Conservation (phyloP, 2,113 vertebrate genomes). For the Rhynchopsitta pachyrhyncha region DNA sequence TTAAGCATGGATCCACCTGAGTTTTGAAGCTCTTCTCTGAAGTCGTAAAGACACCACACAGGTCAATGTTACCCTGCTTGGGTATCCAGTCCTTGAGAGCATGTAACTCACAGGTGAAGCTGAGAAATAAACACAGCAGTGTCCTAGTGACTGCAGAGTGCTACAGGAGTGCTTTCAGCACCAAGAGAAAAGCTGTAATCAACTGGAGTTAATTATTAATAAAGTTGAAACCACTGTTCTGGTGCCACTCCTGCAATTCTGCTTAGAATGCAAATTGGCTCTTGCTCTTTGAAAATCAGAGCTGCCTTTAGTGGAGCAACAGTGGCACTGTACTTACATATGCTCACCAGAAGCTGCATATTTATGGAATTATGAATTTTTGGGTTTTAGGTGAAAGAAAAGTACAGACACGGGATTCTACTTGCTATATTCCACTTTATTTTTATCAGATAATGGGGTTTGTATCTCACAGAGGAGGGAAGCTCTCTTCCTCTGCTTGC, state of each 20-base stretch:
- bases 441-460: not conserved
- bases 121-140: not conserved
- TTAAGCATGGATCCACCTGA: not conserved
- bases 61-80: not conserved
- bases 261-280: not conserved
- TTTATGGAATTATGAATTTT: not conserved
- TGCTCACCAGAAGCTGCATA: not conserved
- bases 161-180: not conserved
- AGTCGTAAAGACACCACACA: fast-evolving
- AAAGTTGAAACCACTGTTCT: not conserved
- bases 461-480: not conserved
- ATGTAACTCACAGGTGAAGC: not conserved
- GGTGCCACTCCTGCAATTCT: not conserved
- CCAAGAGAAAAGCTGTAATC: not conserved
- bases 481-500: not conserved
- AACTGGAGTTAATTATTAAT: not conserved
- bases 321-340: not conserved
- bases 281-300: not conserved
- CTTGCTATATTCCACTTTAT: not conserved
- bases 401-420: not conserved
- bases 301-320: not conserved
- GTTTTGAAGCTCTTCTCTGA: not conserved
- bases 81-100: not conserved
- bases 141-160: not conserved
- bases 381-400: not conserved